A percentile compares a stretch with the other conserved stretches of the same genome.
Evolutionary conservation across 2,797 vertebrate species (phyloP).

Genomic region (Sebastes iracundus): DNA sequence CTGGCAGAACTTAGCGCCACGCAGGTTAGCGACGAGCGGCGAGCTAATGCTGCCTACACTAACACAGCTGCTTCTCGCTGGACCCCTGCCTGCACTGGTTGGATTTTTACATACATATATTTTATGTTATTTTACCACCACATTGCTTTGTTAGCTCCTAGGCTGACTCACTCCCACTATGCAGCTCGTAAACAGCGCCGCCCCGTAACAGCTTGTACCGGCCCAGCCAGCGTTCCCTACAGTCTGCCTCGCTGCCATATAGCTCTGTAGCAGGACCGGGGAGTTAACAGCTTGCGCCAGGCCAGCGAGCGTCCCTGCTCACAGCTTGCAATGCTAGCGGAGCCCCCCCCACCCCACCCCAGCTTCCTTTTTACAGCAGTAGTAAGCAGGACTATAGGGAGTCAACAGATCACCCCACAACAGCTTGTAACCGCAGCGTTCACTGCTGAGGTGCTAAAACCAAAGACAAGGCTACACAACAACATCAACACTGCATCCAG

Average conservation of each 20-base stretch:
- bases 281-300: slow-evolving; percentile 64
- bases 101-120: slow-evolving; percentile 22
- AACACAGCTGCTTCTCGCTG: slow-evolving; percentile 58
- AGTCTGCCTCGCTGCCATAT: slow-evolving; percentile 45
- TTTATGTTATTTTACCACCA: slow-evolving; percentile 2
- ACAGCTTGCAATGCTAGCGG: slow-evolving; percentile 54
- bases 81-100: slow-evolving; percentile 33
- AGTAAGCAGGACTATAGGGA: slow-evolving; percentile 60
- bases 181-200: slow-evolving; percentile 46
- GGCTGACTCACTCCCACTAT: slow-evolving; percentile 6
- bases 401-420: slow-evolving; percentile 65
- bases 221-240: slow-evolving; percentile 43
- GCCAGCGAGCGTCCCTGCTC: slow-evolving; percentile 57
- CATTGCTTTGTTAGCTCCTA: slow-evolving; percentile 37
- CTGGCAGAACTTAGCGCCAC: slow-evolving; percentile 62
- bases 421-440: slow-evolving; percentile 72
- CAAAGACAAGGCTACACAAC: slow-evolving; percentile 57
- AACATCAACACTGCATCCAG: slow-evolving; percentile 53
- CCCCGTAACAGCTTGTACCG: slow-evolving; percentile 59
- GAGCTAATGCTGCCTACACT: slow-evolving; percentile 54
- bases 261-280: slow-evolving; percentile 38
- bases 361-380: slow-evolving; percentile 54
- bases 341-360: neutral
- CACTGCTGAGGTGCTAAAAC: slow-evolving; percentile 76
- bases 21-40: slow-evolving; percentile 48